Conservation (phyloP, 2,888 invertebrate species). For the Campoplex capitator region DNA sequence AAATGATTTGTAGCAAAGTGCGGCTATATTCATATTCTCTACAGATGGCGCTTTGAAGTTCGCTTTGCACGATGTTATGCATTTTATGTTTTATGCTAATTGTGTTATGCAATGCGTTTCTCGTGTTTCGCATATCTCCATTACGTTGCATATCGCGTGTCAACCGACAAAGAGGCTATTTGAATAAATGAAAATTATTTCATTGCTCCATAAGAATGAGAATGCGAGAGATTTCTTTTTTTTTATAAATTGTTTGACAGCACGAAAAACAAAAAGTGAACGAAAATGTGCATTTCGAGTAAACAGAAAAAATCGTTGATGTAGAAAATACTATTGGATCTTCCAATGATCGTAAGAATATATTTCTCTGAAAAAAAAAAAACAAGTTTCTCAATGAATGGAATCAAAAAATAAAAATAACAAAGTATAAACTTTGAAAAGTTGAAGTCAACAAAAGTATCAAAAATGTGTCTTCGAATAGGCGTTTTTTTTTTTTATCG, state of each 20-base stretch:
- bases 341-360: too few relatives aligned
- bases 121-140: background rate
- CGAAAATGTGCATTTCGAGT: background rate
- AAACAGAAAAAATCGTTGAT: background rate
- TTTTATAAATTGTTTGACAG: background rate
- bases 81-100: conserved; percentile 56
- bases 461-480: background rate
- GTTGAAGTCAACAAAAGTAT: background rate
- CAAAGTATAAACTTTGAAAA: background rate
- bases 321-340: too few relatives aligned
- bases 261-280: background rate
- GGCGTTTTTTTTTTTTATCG: background rate
- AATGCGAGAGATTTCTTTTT: background rate
- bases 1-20: conserved; percentile 12
- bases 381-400: background rate
- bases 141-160: background rate
- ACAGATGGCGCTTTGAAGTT: conserved; percentile 18
- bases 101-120: conserved; percentile 37
- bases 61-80: conserved; percentile 22
- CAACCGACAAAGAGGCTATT: background rate
- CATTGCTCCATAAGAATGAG: background rate
- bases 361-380: background rate
- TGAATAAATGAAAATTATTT: background rate
- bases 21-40: conserved; percentile 34
- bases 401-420: background rate